Percentiles rank a stretch among this genome's conserved stretches.
These are phyloP conservation scores for Seriola aureovittata DNA, from an alignment of 2,113 vertebrate species.

Conservation along the genomic window DNA sequence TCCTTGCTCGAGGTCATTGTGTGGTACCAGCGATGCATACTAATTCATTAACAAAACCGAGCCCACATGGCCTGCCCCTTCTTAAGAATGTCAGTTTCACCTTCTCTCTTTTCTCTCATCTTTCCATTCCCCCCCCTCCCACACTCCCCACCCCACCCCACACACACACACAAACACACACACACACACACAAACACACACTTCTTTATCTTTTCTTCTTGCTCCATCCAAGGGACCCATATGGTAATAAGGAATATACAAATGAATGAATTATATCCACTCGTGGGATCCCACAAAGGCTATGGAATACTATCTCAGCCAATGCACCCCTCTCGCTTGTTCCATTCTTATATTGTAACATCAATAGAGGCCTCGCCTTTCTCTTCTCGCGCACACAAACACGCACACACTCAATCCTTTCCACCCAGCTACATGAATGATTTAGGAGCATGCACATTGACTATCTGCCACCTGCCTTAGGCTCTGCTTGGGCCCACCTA, in stretches of 20 bases:
- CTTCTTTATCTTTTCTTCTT: slow-evolving; percentile 11
- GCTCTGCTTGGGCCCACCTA: slow-evolving; percentile 80
- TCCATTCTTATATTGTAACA: slow-evolving; percentile 48
- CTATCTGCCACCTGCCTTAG: slow-evolving; percentile 84
- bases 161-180: background rate
- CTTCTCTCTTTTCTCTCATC: slow-evolving; percentile 63
- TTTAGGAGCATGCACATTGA: slow-evolving; percentile 83
- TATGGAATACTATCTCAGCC: slow-evolving; percentile 25
- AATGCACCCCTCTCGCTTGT: slow-evolving; percentile 29
- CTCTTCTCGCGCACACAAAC: slow-evolving; percentile 35
- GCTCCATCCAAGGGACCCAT: background rate
- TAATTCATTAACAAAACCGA: slow-evolving; percentile 74
- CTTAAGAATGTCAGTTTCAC: slow-evolving; percentile 76
- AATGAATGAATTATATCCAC: slow-evolving; percentile 51
- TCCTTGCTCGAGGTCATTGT: slow-evolving; percentile 76
- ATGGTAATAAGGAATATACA: slow-evolving; percentile 34
- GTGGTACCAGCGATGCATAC: slow-evolving; percentile 69
- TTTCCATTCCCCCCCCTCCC: slow-evolving; percentile 45
- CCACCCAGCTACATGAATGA: slow-evolving; percentile 81
- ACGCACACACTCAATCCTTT: slow-evolving; percentile 57
- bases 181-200: background rate
- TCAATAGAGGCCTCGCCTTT: slow-evolving; percentile 48
- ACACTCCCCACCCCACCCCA: background rate
- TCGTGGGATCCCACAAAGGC: slow-evolving; percentile 39
- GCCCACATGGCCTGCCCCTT: slow-evolving; percentile 48